Conservation (phyloP, 2,797 vertebrate genomes). For the Pangasius mekongensis region DNA sequence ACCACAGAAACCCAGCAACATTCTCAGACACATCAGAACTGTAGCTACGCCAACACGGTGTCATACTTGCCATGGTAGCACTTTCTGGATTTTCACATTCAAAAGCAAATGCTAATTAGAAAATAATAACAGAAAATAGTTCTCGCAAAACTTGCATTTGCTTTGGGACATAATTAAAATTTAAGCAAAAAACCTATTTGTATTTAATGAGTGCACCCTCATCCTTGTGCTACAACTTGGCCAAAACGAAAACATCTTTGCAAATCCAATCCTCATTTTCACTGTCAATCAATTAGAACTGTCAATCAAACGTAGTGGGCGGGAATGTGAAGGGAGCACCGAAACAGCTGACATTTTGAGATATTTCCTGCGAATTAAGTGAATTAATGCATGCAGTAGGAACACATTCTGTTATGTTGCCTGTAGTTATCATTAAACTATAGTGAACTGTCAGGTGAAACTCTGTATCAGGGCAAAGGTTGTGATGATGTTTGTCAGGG, state of each 20-base stretch:
- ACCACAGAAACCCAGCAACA: background rate
- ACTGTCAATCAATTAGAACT: constrained; percentile 4
- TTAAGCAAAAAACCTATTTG: background rate
- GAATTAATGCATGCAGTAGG: too few species aligned
- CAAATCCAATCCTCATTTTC: background rate
- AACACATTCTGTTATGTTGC: too few species aligned
- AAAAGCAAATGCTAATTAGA: background rate
- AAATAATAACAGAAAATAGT: background rate
- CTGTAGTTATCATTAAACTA: too few species aligned
- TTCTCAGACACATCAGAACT: background rate
- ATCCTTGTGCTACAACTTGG: too few species aligned
- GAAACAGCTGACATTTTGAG: background rate
- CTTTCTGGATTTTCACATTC: background rate
- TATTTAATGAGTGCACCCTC: too few species aligned
- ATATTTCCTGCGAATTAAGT: background rate
- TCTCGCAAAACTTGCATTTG: background rate
- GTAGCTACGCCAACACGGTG: background rate
- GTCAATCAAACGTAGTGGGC: background rate
- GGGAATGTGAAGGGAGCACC: background rate
- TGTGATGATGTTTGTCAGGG: too few species aligned
- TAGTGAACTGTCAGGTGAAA: too few species aligned
- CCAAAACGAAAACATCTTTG: too few species aligned
- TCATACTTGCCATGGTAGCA: background rate
- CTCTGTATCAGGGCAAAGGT: too few species aligned
- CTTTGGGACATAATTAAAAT: background rate